These are phyloP conservation scores for Cossypha polioptera DNA, from an alignment of 2,797 vertebrate genomes.

Conservation along the genomic window DNA sequence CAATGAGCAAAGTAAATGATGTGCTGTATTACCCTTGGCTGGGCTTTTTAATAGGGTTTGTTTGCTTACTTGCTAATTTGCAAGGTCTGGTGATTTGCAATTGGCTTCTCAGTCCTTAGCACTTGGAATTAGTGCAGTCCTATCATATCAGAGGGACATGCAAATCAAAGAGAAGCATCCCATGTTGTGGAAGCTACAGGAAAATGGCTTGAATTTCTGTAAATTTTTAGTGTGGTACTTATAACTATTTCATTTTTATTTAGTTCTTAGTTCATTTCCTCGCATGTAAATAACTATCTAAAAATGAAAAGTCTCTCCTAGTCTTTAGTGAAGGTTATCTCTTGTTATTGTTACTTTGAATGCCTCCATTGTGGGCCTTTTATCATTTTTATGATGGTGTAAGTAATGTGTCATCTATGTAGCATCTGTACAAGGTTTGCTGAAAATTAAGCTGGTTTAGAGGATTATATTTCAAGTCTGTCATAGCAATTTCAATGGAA, in stretches of 20 bases:
- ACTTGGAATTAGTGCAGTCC: neutral
- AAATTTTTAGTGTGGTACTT: neutral
- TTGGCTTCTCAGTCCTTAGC: neutral
- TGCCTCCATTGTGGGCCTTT: neutral
- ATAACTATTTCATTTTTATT: neutral
- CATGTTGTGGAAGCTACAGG: neutral
- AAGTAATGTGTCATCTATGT: conserved; percentile 41
- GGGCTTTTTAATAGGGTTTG: conserved; percentile 19
- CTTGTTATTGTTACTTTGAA: conserved; percentile 42
- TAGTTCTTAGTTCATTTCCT: neutral
- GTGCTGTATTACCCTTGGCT: conserved; percentile 25
- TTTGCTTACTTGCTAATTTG: conserved; percentile 55
- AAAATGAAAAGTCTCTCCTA: neutral
- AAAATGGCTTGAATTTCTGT: neutral
- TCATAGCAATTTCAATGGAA: conserved; percentile 11
- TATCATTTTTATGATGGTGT: conserved; percentile 61
- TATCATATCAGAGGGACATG: neutral
- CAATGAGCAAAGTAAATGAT: neutral
- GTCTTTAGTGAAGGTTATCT: conserved; percentile 39
- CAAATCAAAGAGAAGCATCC: neutral
- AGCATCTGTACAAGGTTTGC: conserved; percentile 31
- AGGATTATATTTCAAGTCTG: conserved; percentile 52
- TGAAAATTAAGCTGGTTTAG: conserved; percentile 60
- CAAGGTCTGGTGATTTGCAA: conserved; percentile 34
- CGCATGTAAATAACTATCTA: neutral